These are phyloP conservation scores for Cyprinodon variegatus DNA, from an alignment of 2,113 vertebrate genomes.

Conservation along the genomic window DNA sequence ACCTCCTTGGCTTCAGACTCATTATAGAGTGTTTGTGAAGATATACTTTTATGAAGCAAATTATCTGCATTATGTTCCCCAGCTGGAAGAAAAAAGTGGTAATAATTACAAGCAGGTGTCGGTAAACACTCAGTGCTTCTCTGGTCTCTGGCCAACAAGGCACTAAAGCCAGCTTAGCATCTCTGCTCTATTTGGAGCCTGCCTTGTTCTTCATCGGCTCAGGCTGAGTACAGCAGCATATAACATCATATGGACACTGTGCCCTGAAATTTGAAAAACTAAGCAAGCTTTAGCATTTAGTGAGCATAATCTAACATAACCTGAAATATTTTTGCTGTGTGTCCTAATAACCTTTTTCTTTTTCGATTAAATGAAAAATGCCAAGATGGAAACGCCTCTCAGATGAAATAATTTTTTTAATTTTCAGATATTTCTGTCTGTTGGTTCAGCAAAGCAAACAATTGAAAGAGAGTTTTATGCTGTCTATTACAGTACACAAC, in stretches of 20 bases:
- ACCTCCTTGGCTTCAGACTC: not conserved
- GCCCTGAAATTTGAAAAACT: not conserved
- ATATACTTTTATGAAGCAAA: not conserved
- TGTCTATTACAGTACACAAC: too few relatives aligned
- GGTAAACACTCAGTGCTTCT: conserved; percentile 18
- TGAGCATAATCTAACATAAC: not conserved
- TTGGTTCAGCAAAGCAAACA: not conserved
- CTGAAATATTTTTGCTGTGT: not conserved
- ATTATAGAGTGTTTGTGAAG: not conserved
- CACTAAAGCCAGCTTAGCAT: conserved; percentile 46
- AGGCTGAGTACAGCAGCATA: conserved; percentile 3
- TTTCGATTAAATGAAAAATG: not conserved
- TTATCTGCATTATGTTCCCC: not conserved
- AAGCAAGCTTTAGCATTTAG: not conserved
- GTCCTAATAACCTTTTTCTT: not conserved
- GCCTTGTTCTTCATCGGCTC: conserved; percentile 26
- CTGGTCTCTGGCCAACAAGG: conserved; percentile 24
- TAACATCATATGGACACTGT: not conserved
- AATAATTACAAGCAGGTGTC: conserved; percentile 23
- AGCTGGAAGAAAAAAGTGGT: not conserved
- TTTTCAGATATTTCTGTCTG: not conserved
- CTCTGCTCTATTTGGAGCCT: conserved; percentile 33
- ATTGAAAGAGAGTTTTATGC: not conserved
- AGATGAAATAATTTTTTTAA: not conserved
- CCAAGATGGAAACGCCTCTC: not conserved